Evolutionary conservation across 2,888 invertebrate genomes (phyloP), one percentile per base, ranked within the genome.

Genomic region (Papilio protenor): DNA sequence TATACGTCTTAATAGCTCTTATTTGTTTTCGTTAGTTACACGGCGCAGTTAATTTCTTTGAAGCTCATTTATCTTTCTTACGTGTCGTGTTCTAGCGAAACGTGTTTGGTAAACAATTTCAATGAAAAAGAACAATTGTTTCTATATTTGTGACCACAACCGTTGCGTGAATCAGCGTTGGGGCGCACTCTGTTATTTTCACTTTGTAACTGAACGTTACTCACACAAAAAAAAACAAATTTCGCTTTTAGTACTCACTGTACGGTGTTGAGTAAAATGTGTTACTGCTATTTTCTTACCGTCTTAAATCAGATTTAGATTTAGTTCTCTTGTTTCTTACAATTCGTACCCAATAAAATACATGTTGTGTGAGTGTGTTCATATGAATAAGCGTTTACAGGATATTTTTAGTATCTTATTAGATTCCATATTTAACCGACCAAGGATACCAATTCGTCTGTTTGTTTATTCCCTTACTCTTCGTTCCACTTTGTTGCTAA

Each of bases 31-130:
- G 45, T 74, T 74, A 52, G 49, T 21, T 27, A 57, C 49, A 64
- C 52, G 61, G 72, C 23, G 33, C 47, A 52, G 64, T 78, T 70
- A 52, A 77, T 73, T 75, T 75, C 71, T 55, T 70, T 72, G 40
- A 23, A 59, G 55, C 14, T 61, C 77, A 75, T 78, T 61, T 78
- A 78, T 78, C 77, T 78, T 72, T 78, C 75, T 71, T 71, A 75
- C 45, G 59, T 78, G 77, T 69, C 77, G 55, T 47, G 45, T 66
- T 73, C 78, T 52, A 57, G 78, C 23, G 64, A 75, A 76, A 73
- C 66, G 72, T 72, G 78, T 73, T 73, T 78, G 47, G 74, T 77
- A 74, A 74, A 74, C 77, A 74, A 74, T 70, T 74, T 55, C 16
- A 74, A 57, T 74, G 70, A 70, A 70, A 77, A 74, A 70, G 52